Percentiles rank a stretch among this genome's conserved stretches.
These are phyloP conservation scores for Dicranocentrus wangi DNA, from an alignment of 2,888 invertebrate species.

Conservation along the genomic window DNA sequence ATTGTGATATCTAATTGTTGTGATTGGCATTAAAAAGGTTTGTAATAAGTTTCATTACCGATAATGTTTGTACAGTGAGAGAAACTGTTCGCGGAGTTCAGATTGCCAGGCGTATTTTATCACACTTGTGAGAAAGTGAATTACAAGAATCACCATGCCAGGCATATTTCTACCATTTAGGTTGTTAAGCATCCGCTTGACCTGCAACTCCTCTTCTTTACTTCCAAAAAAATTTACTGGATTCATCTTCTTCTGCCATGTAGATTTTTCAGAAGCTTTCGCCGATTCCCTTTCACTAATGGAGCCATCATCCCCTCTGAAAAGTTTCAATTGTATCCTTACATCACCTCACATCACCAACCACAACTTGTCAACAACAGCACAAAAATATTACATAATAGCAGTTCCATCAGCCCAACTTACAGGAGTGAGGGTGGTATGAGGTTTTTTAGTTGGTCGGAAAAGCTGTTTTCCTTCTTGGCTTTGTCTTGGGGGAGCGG, in stretches of 20 bases:
- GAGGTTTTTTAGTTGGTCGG: conserved; percentile 81
- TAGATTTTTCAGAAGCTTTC: conserved; percentile 33
- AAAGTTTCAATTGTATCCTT: not conserved
- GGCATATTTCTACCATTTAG: conserved; percentile 72
- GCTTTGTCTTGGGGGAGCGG: conserved; percentile 73
- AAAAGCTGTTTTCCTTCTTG: conserved; percentile 78
- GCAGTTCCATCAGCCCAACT: conserved; percentile 68
- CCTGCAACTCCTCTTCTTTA: conserved; percentile 80
- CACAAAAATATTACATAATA: not conserved
- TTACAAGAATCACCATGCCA: conserved; percentile 79
- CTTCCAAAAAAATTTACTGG: conserved; percentile 80
- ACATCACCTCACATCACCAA: too few species aligned
- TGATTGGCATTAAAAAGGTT: too few species aligned
- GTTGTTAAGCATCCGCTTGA: conserved; percentile 79
- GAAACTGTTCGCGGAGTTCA: conserved; percentile 78
- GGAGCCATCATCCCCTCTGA: conserved; percentile 44
- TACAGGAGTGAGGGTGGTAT: conserved; percentile 80
- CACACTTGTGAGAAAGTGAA: conserved; percentile 79
- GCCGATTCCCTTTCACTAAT: conserved; percentile 39
- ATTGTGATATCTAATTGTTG: too few species aligned
- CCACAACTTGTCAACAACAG: not conserved
- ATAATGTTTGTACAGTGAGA: conserved; percentile 78
- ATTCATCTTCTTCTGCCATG: conserved; percentile 73
- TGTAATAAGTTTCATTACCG: conserved; percentile 58
- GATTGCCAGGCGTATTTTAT: conserved; percentile 80